Evolutionary conservation across 2,888 invertebrate species (phyloP), one percentile per base, ranked within the genome.

Genomic region (Pollenia amentaria): DNA sequence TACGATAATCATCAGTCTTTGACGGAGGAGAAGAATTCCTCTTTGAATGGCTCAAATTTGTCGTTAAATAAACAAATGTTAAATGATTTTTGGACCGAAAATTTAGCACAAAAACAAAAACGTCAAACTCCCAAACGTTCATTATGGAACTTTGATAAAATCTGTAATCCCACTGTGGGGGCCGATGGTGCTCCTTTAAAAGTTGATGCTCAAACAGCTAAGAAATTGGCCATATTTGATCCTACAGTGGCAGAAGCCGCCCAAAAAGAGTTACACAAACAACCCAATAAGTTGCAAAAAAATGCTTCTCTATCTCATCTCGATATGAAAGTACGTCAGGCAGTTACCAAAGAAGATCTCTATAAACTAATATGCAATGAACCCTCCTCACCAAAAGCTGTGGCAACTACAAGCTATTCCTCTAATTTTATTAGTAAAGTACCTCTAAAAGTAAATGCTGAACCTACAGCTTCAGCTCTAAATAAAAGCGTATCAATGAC

Each of bases 141-240:
- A 0, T 90, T 91, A 10, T 94, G 94, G 94, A 93, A 93, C 89
- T 93, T 92, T 86, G 93, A 93, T 44, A 93, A 93, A 87, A 93
- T 93, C 3, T 91, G 92, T 75, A 91, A 91, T 2, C 88, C 40
- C 29, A 72, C 60, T 12, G 75, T 91, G 78, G 91, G 91, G 3
- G 91, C 90, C 76, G 91, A 89, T 0, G 92, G 92, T 0, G 91
- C 91, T 14, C 92, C 92, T 0, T 88, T 92, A 4, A 92, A 91
- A 44, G 91, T 92, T 51, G 93, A 92, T 72, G 92, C 91, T 14
- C 91, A 92, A 87, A 92, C 92, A 11, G 92, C 92, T 40, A 92
- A 91, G 72, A 92, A 92, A 62, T 77, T 92, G 72, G 92, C 92
- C 29, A 92, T 92, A 44, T 92, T 92, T 42, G 92, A 92, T 89